Evolutionary conservation across 2,888 invertebrate species (phyloP).

Genomic region (Phragmatobia fuliginosa): DNA sequence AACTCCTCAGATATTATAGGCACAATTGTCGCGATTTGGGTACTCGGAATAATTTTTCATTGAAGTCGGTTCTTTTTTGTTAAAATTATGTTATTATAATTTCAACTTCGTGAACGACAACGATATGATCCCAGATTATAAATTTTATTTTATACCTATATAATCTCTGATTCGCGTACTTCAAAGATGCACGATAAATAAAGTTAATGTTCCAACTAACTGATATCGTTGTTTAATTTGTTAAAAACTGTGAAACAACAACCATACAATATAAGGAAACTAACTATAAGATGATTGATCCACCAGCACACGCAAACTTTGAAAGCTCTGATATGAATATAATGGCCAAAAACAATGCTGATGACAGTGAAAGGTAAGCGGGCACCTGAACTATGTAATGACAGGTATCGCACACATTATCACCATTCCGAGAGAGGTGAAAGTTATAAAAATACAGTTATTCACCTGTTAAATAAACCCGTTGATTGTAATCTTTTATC

Average conservation of each 20-base stretch:
- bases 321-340: constrained; percentile 62
- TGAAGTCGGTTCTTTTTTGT: too few species aligned
- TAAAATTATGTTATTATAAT: too few species aligned
- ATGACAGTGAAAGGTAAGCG: constrained; percentile 75
- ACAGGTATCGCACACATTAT: constrained; percentile 78
- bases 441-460: constrained; percentile 65
- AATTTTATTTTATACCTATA: too few species aligned
- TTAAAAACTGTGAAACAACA: neutral
- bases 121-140: too few species aligned
- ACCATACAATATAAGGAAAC: too few species aligned
- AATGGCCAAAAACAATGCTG: constrained; percentile 71
- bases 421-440: constrained; percentile 75
- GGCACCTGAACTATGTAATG: constrained; percentile 72
- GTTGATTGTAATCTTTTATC: constrained; percentile 32
- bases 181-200: too few species aligned
- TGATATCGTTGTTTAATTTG: neutral
- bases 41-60: too few species aligned
- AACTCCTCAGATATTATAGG: too few species aligned
- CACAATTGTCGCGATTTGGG: too few species aligned
- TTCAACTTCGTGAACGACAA: too few species aligned
- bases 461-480: constrained; percentile 32
- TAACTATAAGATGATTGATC: constrained; percentile 23
- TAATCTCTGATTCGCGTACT: too few species aligned
- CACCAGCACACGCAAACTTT: constrained; percentile 17
- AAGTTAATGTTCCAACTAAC: too few species aligned